Evolutionary conservation across 1,140 invertebrate genomes (phyloP), one percentile per base, ranked within the genome.

Genomic region (Drosophila tsacasi): DNA sequence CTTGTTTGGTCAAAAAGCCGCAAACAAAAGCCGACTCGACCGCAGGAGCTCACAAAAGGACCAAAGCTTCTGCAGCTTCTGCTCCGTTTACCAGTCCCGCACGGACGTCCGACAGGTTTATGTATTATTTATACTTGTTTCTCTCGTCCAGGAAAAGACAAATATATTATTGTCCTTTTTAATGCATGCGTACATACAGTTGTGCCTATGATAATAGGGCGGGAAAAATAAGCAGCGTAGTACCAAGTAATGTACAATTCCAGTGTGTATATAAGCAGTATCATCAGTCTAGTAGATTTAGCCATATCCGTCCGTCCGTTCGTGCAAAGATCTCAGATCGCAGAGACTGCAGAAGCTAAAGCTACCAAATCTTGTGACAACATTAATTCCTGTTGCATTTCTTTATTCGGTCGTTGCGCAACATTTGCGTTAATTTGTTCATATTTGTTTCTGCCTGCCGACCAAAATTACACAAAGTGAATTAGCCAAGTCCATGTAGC

Each of bases 1-100:
- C 83, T 89, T 89, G 84, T 89, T 86, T 83, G 76, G 80, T 77
- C 84, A 89, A 86, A 86, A 86, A 87, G 80, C 76, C 76, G 73
- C 83, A 57, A 63, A 89, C 84, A 86, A 86, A 89, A 71, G 76
- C 54, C 54, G 68, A 73, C 71, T 73, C 76, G 66, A 76, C 68
- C 65, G 37, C 44, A 64, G 27, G 27, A 72, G 35, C 69, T 52
- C 42, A 60, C 77, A 50, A 46, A 72, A 62, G 35, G 17, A 71
- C 50, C 32, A 19, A 21, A 55, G 52, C 54, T 61, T 46, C 25
- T 60, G 44, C 37, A 54, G 50, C 50, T 49, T 44, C 27, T 63
- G 46, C 39, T 50, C 27, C 47, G 39, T 68, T 55, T 71, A 68
- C 66, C 63, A 65, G 30, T 32, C 32, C 21, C 15, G 37, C 25